Conservation (phyloP, 2,888 invertebrate genomes). For the Spodoptera exigua region DNA sequence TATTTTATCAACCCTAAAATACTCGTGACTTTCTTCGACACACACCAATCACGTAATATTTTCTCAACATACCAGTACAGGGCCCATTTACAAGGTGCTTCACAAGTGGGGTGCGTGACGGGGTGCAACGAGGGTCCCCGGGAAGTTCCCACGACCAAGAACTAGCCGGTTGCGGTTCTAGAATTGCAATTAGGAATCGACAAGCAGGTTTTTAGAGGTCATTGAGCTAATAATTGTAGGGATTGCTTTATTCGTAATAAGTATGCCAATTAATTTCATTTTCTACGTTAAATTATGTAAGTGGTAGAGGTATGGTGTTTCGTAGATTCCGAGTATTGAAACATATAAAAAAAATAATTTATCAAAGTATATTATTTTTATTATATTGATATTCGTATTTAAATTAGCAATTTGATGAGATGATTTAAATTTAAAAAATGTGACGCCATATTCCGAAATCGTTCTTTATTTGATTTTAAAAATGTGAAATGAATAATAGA, state of each 20-base stretch:
- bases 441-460: no score
- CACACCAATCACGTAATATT: constrained; percentile 26
- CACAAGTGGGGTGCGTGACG: constrained; percentile 47
- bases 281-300: neutral
- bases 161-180: constrained; percentile 40
- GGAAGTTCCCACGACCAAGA: constrained; percentile 57
- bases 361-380: no score
- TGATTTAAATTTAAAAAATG: no score
- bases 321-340: no score
- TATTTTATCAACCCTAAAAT: constrained; percentile 13
- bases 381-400: no score
- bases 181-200: constrained; percentile 47
- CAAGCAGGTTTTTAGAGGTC: constrained; percentile 18
- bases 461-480: no score
- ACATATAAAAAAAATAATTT: no score
- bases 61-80: constrained; percentile 48
- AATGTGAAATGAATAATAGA: no score
- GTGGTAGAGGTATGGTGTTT: neutral
- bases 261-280: neutral
- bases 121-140: constrained; percentile 47
- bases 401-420: no score
- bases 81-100: constrained; percentile 52
- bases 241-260: constrained; percentile 4
- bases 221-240: constrained; percentile 26
- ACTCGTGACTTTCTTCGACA: constrained; percentile 11